A percentile compares a stretch with the other conserved stretches of the same genome.
phyloP scores from a whole-genome alignment of 2,888 invertebrate species.

The Euphydryas editha region DNA sequence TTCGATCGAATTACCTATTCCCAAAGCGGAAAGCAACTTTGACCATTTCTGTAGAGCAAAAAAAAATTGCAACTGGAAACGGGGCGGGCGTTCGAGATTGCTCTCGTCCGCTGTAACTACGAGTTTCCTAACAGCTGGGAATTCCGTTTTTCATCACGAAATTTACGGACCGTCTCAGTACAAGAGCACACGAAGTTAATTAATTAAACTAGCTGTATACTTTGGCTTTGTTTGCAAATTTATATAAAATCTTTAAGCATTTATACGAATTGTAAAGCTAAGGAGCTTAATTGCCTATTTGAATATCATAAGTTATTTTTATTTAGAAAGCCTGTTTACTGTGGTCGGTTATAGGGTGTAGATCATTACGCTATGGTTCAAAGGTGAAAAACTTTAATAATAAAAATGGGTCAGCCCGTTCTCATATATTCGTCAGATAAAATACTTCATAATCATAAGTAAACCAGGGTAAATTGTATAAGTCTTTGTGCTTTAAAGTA shows the following conservation, averaged over 20 bases:
- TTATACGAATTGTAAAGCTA: no score
- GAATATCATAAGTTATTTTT: no score
- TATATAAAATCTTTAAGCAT: neutral
- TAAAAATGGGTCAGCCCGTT: no score
- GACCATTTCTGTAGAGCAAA: neutral
- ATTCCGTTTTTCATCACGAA: neutral
- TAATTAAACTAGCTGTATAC: neutral
- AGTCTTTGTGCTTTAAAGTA: no score
- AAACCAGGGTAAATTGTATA: no score
- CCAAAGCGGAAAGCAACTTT: neutral
- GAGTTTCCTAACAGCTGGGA: constrained; percentile 5
- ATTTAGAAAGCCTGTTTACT: no score
- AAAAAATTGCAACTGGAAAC: neutral
- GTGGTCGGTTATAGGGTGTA: no score
- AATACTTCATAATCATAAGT: no score
- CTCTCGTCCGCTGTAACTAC: neutral
- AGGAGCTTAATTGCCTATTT: no score
- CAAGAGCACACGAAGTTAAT: neutral
- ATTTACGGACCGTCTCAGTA: neutral
- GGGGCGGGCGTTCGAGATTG: neutral
- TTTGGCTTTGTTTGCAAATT: neutral
- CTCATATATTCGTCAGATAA: no score
- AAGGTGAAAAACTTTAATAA: no score
- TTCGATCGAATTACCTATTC: neutral
- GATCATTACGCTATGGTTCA: no score